Evolutionary conservation across 64 coral and sea anemone genomes (phyloP).

Genomic region (Dendrophyllia cribrosa): DNA sequence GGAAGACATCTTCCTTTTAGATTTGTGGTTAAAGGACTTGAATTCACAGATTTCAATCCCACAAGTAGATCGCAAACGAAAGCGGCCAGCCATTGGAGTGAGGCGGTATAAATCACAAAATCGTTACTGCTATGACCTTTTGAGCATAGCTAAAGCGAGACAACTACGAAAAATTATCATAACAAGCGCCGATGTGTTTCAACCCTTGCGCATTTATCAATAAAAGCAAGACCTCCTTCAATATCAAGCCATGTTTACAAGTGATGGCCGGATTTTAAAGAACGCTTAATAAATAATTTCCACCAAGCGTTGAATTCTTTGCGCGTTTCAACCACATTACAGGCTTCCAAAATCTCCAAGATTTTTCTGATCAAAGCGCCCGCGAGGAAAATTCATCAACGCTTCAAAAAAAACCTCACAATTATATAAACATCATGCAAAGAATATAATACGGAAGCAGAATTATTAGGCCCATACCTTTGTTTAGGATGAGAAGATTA

Average conservation of each 20-base stretch:
- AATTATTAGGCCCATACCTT: constrained; percentile 2
- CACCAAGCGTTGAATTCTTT: neutral
- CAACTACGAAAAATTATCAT: too few species aligned
- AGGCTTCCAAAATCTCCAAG: neutral
- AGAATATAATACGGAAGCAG: neutral
- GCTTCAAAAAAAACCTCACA: neutral
- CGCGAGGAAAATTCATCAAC: neutral
- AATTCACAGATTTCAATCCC: neutral
- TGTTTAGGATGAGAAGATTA: neutral
- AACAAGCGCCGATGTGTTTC: neutral
- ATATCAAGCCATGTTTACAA: neutral
- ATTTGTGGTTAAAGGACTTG: neutral
- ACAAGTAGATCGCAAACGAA: neutral
- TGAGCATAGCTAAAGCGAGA: too few species aligned
- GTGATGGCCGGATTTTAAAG: neutral
- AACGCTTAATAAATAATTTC: neutral
- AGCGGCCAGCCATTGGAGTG: neutral
- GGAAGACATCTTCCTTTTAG: neutral
- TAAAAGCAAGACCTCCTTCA: neutral
- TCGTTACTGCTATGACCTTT: too few species aligned
- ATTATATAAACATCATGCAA: neutral
- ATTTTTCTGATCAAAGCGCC: neutral
- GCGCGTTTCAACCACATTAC: neutral
- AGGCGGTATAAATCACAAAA: neutral
- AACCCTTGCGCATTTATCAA: neutral